Base-by-base conservation (phyloP, 2,113 vertebrate genomes). In the Ictalurus punctatus region DNA sequence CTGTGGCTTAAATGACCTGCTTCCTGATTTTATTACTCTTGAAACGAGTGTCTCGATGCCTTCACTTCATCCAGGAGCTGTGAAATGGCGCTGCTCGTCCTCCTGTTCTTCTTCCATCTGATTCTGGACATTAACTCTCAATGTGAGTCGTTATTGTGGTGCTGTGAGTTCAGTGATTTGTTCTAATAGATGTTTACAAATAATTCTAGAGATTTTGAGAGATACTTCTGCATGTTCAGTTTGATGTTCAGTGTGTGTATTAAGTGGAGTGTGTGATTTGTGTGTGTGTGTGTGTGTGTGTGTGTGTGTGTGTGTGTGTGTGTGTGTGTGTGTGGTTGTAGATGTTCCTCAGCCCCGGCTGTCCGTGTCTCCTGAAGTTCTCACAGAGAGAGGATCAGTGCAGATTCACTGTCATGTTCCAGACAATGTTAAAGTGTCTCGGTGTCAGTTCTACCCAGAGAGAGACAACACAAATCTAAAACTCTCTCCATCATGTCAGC, bases 391-490 rank as follows among this genome's bases (percentile, higher is more conserved):
- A 58, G 9, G 74, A 5, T 76, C 89, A 61, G 63, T 90, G 30
- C 58, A 78, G 30, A 56, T 91, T 85, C 44, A 25, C 74, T 91
- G 89, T 81, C 16, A 69, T 30, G 40, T 5, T 14, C 69, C 80
- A 58, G 19, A 65, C 71, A 3, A 40, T 88, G 19, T 25, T 61
- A 6, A 54, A 65, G 89, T n/a, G 16, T 58, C 14, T 82, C 83
- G 69, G 54, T 90, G 90, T 89, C 16, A 54, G 37, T 90, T 90
- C 34, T 63, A 81, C 63, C 4, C 27, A 58, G 63, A 82, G 30
- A 44, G 34, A 52, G 10, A 84, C 16, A 0, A 63, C 1, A 61
- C 16, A n/a, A n/a, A 73, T 17, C 14, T 61, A 40, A 73, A 82
- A 54, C 34, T 40, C 34, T 14, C 17, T 73, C 25, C 27, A 61